Base-by-base conservation (phyloP, 2,888 invertebrate genomes). In the Lycia hirtaria region DNA sequence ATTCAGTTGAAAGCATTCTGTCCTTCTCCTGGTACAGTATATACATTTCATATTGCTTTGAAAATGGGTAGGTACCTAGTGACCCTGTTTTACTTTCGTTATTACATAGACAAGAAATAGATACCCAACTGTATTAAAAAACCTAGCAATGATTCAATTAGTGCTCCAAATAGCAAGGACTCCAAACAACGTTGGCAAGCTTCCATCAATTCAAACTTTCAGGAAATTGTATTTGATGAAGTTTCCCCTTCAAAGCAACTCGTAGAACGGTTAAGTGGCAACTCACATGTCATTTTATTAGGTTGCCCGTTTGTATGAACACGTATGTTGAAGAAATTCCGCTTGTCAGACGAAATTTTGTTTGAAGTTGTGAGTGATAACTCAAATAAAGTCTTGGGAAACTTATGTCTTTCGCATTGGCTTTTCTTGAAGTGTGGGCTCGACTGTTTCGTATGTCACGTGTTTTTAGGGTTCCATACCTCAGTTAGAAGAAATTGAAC, bases 241-340 rank as follows among this genome's bases (percentile, higher is more conserved):
- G 55, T 56, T 49, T 22, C 41, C 30, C 24, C 49, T 44, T 56
- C 55, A 56, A 56, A 56, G 49, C 43, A 43, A 49, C 49, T 49
- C 17, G 28, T 26, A 33, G 43, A 49, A 32, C 43, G 35, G 49
- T 48, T 54, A 49, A 56, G 55, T 56, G 49, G 55, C 49, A 56
- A 56, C 55, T 56, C 55, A 44, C 55, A 49, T 56, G 55, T 44
- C 49, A 49, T 56, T 56, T 56, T 56, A 56, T 56, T 56, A 49
- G 35, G 43, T 56, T 56, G 49, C 9, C 49, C 30, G 43, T 56
- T 49, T 56, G 49, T 37, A 37, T 43, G 54, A 54, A 48, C 43
- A 30, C 26, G 37, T 30, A 19, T 20, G 35, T 7, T 43, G 48
- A 37, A 49, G 43, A 56, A 37, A 37, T 49, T 55, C 26, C n/a